Conservation (phyloP, 2,113 vertebrate genomes). For the Pangasianodon hypophthalmus region DNA sequence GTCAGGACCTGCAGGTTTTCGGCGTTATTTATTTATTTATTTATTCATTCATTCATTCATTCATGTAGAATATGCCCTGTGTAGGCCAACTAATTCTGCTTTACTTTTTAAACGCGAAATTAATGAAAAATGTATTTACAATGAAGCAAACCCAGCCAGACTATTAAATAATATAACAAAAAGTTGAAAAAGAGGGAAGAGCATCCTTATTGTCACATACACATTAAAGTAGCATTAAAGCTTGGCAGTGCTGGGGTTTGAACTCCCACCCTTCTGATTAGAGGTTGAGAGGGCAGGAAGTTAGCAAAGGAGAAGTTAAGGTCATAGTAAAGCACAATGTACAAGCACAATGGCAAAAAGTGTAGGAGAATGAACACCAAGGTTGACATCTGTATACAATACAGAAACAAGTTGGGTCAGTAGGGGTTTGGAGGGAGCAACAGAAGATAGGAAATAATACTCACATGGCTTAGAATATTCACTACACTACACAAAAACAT, state of each 20-base stretch:
- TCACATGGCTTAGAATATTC: not conserved
- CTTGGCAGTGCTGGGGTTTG: not conserved
- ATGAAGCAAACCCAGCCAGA: not conserved
- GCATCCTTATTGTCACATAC: not conserved
- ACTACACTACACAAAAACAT: not conserved
- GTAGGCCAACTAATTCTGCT: not conserved
- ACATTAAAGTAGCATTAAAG: not conserved
- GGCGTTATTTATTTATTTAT: too few species aligned
- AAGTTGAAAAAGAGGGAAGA: not conserved
- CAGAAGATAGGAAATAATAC: not conserved
- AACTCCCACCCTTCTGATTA: not conserved
- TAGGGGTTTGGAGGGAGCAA: not conserved
- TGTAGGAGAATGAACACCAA: not conserved
- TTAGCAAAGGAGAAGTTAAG: not conserved
- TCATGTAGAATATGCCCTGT: too few species aligned
- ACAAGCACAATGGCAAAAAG: not conserved
- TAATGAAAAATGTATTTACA: not conserved
- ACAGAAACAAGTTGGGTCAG: not conserved
- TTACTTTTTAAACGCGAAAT: not conserved
- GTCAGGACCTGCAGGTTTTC: not conserved
- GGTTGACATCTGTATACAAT: not conserved
- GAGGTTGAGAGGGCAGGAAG: not conserved
- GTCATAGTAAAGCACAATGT: not conserved
- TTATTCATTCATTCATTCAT: too few species aligned
- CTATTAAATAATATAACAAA: not conserved